phyloP scores from a whole-genome alignment of 1,140 invertebrate genomes.

The Drosophila insularis region DNA sequence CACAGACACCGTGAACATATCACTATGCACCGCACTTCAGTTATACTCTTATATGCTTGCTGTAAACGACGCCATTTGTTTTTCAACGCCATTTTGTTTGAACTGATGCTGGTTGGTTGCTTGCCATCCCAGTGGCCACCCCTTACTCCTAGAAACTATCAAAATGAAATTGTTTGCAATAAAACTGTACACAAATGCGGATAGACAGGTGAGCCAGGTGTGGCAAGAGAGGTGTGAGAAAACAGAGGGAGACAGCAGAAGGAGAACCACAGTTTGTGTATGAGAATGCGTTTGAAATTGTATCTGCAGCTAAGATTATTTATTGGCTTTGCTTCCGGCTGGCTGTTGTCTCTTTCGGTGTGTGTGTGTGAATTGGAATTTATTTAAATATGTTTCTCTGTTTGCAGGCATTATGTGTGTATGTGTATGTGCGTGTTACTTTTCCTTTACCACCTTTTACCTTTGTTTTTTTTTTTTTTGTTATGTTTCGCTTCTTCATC shows the following conservation, averaged over 20 bases:
- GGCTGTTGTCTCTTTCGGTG: slow-evolving; percentile 3
- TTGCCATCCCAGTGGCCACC: neutral
- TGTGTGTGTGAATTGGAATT: slow-evolving; percentile 64
- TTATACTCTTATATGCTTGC: slow-evolving; percentile 13
- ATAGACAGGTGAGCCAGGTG: slow-evolving; percentile 57
- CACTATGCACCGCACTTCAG: neutral
- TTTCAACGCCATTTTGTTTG: slow-evolving; percentile 77
- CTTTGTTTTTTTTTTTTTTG: slow-evolving; percentile 14
- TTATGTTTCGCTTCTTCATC: slow-evolving; percentile 12
- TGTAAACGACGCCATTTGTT: slow-evolving; percentile 77
- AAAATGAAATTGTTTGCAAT: slow-evolving; percentile 77
- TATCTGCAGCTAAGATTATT: slow-evolving; percentile 70
- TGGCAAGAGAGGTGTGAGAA: neutral
- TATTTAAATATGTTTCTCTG: slow-evolving; percentile 74
- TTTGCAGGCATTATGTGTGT: slow-evolving; percentile 6
- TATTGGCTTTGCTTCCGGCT: slow-evolving; percentile 65
- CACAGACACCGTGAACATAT: neutral
- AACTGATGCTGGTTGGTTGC: slow-evolving; percentile 41
- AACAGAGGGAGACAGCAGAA: neutral
- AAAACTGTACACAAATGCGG: slow-evolving; percentile 76
- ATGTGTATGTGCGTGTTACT: too few relatives aligned
- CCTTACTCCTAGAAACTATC: slow-evolving; percentile 58
- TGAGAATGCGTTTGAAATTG: slow-evolving; percentile 25
- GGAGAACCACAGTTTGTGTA: neutral
- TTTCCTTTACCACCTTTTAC: slow-evolving; percentile 6